Conservation (phyloP, 1,140 invertebrate species). For the Hesperophylax magnus region DNA sequence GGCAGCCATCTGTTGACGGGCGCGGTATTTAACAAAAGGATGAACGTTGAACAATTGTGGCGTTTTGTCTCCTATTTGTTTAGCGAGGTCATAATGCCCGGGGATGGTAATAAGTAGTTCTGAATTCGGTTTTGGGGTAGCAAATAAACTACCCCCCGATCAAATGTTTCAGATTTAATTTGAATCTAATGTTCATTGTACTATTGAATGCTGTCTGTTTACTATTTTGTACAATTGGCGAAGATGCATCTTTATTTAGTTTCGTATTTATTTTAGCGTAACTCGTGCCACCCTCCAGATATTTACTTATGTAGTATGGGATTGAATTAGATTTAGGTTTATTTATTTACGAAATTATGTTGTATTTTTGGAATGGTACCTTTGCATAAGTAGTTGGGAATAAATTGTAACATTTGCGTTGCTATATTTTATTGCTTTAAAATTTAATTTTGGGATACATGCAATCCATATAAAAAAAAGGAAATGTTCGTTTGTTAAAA, state of each 20-base stretch:
- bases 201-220: too few species aligned
- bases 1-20: conserved; percentile 20
- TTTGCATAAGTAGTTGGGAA: too few species aligned
- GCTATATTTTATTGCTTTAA: too few species aligned
- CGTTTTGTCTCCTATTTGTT: conserved; percentile 19
- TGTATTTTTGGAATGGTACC: too few species aligned
- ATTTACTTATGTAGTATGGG: neutral
- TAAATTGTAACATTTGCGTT: too few species aligned
- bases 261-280: too few species aligned
- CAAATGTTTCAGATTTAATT: conserved; percentile 37
- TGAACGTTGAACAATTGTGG: conserved; percentile 29
- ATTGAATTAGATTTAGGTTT: too few species aligned
- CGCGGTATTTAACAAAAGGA: conserved; percentile 32
- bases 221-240: neutral
- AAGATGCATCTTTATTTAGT: neutral
- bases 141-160: conserved; percentile 16
- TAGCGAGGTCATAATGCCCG: neutral
- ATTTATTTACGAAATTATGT: too few species aligned
- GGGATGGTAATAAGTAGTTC: neutral
- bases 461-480: too few species aligned
- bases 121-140: neutral
- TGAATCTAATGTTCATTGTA: conserved; percentile 6
- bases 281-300: neutral
- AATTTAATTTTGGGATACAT: too few species aligned
- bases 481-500: too few species aligned